phyloP scores from a whole-genome alignment of 2,888 invertebrate species.

The Morpho helenor region DNA sequence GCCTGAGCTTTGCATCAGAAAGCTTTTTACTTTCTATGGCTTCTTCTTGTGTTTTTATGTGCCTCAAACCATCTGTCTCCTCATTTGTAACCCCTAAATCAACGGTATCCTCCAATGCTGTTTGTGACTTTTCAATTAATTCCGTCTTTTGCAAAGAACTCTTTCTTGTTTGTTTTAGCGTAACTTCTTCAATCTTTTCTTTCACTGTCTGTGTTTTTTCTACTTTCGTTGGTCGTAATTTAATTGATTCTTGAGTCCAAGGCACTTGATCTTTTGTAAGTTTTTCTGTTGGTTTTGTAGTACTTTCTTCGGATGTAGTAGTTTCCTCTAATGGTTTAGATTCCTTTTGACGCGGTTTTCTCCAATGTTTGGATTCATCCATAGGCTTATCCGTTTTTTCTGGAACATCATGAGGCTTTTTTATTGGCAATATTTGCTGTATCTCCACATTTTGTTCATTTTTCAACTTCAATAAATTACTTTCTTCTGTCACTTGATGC shows the following conservation, averaged over 20 bases:
- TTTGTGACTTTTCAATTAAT: slow-evolving; percentile 43
- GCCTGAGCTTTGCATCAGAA: too few species aligned
- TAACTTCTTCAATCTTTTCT: slow-evolving; percentile 71
- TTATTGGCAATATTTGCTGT: not conserved
- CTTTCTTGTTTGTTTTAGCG: slow-evolving; percentile 47
- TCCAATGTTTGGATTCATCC: too few species aligned
- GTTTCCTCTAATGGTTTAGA: too few species aligned
- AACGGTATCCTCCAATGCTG: not conserved
- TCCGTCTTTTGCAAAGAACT: slow-evolving; percentile 52
- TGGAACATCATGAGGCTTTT: too few species aligned
- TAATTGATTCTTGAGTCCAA: slow-evolving; percentile 82
- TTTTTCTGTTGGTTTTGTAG: slow-evolving; percentile 10
- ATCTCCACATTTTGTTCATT: not conserved
- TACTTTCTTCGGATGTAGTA: too few species aligned
- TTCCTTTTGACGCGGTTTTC: too few species aligned
- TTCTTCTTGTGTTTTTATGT: too few species aligned
- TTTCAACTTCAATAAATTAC: slow-evolving; percentile 51
- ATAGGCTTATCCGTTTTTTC: too few species aligned
- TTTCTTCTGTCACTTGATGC: slow-evolving; percentile 63
- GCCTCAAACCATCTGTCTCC: too few species aligned
- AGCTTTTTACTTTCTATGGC: too few species aligned
- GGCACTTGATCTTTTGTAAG: slow-evolving; percentile 58
- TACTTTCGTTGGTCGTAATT: slow-evolving; percentile 79
- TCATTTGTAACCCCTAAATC: too few species aligned
- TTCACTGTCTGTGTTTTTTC: slow-evolving; percentile 74